Evolutionary conservation across 2,888 invertebrate species (phyloP), one percentile per base, ranked within the genome.

Genomic region (Linhomoeus sp.): DNA sequence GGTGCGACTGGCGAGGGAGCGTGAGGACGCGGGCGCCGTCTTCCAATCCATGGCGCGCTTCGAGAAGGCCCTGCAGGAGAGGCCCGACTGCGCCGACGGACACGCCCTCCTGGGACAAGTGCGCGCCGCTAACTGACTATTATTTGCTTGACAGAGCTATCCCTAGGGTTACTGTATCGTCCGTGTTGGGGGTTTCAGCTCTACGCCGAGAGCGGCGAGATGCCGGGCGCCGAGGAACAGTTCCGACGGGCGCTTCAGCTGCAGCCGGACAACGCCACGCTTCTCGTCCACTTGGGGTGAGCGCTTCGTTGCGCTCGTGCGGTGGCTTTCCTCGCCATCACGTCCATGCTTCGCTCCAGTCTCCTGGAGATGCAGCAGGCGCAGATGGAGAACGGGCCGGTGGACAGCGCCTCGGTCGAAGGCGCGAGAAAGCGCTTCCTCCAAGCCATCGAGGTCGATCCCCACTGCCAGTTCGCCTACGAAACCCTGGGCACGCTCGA

Each of bases 401-500:
- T 29, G 29, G 29, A 12, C 29, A 75, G 83, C 50, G 37, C 5
- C n/a, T 7, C 17, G 17, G 12, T 20, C 3, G 77, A 80, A 15
- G 77, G 77, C 60, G 81, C 85, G 23, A 74, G 82, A 0, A 72
- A 76, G 53, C 71, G 80, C 50, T 80, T 90, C 59, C 76, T 77
- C 52, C 76, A 79, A 66, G 85, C 85, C 1, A 77, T 90, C 54
- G 76, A 79, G 63, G 73, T 85, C 58, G 92, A 92, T 70, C 78
- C 81, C 45, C 82, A 81, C 66, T 90, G 87, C 72, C 83, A 85
- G 69, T 80, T 87, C 72, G 90, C 85, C 12, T 88, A 83, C 67
- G 92, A 92, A 72, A 87, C 88, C 41, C 72, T 90, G 51, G 90
- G 85, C 56, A 85, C 87, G 25, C 80, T 92, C 53, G 86, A 88